Evolutionary conservation across 2,888 invertebrate species (phyloP), one percentile per base, ranked within the genome.

Genomic region (Phengaris arion): DNA sequence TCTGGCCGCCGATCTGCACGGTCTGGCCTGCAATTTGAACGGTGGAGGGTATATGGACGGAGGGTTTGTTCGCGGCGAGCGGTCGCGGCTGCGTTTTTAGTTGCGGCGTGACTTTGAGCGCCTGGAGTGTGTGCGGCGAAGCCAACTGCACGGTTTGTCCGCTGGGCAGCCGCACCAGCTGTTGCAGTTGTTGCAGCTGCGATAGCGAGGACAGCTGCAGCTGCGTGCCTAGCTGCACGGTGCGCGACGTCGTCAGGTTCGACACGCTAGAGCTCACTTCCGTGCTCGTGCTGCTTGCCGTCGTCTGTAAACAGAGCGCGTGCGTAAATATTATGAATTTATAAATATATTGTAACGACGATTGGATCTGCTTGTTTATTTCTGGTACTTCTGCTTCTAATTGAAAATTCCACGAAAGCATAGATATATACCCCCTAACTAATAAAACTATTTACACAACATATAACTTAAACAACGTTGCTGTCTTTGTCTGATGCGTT

Each of bases 141-240:
- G 87, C 93, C 4, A 91, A 81, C 76, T 91, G 92, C 2, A 92
- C 90, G 0, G 92, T 92, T 78, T 92, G 92, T 8, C 88, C 93
- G 78, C 88, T 89, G n/a, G 87, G 92, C 51, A 92, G 81, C 2
- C 90, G 85, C 0, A 91, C 92, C 68, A 89, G 90, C 76, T 87
- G 94, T n/a, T 86, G 90, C 4, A 91, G 79, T 0, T 89, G 85
- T 0, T 89, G 82, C 68, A 90, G 90, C 5, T 90, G 79, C 0
- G 89, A 85, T 0, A 74, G 79, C 0, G 89, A 85, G 0, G 90
- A 88, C 3, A 91, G 81, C 75, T 90, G 91, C 3, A 91, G 81
- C 0, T 85, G 79, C 87, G 89, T 0, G 86, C 89, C 0, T 0
- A 89, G 81, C 73, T 89, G 89, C 2, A 90, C 86, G 0, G 86